Evolutionary conservation across 2,113 vertebrate species (phyloP).

Genomic region (Alligator mississippiensis): DNA sequence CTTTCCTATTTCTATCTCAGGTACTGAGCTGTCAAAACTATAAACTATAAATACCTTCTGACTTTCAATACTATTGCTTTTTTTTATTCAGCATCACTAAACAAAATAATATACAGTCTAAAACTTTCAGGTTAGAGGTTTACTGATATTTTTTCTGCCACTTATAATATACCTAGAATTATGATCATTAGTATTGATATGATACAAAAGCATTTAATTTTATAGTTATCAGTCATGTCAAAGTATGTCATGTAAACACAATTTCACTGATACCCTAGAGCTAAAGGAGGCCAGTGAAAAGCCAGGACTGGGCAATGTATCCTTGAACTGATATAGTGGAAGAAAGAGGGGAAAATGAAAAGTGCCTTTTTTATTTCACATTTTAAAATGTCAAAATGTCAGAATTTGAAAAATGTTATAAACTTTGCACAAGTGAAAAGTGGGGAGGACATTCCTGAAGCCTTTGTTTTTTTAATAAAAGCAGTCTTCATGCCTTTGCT

Average conservation of each 20-base stretch:
- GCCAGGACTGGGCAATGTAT: not conserved
- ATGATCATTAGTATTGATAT: not conserved
- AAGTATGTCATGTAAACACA: not conserved
- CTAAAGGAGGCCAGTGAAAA: not conserved
- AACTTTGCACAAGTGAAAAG: not conserved
- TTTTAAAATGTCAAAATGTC: not conserved
- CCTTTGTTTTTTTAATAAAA: too few species aligned
- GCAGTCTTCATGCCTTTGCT: too few species aligned
- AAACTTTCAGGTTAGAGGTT: not conserved
- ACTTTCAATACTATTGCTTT: not conserved
- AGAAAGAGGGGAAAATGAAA: not conserved
- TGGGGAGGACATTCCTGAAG: too few species aligned
- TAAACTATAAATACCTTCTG: not conserved
- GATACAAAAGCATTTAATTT: not conserved
- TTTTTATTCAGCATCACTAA: not conserved
- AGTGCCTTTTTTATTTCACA: not conserved
- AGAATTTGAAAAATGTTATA: accelerated
- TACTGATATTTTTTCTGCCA: not conserved
- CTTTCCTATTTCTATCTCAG: not conserved
- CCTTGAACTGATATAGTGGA: not conserved
- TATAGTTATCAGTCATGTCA: not conserved
- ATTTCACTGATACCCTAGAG: not conserved
- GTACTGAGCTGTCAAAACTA: not conserved
- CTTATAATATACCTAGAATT: not conserved
- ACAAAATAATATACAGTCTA: not conserved